phyloP scores from a whole-genome alignment of 2,888 invertebrate genomes.

The Campoplex capitator region DNA sequence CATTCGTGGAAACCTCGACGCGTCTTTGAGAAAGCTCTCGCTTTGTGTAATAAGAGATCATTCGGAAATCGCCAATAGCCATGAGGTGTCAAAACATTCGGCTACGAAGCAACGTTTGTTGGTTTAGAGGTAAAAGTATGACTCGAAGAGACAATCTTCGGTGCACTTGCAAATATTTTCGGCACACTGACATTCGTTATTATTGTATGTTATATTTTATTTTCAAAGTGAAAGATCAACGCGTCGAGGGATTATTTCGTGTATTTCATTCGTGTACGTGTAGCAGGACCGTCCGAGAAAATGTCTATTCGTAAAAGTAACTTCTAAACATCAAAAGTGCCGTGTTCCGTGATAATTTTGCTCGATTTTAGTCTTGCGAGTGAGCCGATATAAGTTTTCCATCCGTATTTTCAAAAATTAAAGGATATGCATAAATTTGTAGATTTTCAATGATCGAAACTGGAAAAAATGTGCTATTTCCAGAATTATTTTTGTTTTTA shows the following conservation, averaged over 20 bases:
- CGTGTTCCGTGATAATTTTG: neutral
- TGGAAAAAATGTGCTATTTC: neutral
- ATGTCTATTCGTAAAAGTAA: constrained; percentile 10
- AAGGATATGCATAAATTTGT: neutral
- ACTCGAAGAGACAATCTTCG: too few relatives aligned
- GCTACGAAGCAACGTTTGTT: too few relatives aligned
- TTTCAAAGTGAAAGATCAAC: constrained; percentile 52
- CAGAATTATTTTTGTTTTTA: neutral
- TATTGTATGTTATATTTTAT: constrained; percentile 13
- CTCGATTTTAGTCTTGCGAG: neutral
- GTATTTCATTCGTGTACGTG: constrained; percentile 44
- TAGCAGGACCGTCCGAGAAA: constrained; percentile 1
- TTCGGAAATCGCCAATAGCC: constrained; percentile 61
- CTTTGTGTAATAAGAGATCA: constrained; percentile 55
- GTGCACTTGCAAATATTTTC: neutral
- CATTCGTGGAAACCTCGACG: constrained; percentile 52
- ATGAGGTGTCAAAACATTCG: neutral
- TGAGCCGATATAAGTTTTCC: neutral
- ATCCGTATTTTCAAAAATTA: neutral
- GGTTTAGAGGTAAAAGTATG: too few relatives aligned
- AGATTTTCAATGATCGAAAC: neutral
- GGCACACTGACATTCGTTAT: neutral
- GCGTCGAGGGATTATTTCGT: constrained; percentile 56
- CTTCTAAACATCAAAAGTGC: constrained; percentile 14
- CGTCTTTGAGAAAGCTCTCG: constrained; percentile 45